Base-by-base conservation (phyloP, 2,113 vertebrate genomes). In the Microcebus lehilahytsara region DNA sequence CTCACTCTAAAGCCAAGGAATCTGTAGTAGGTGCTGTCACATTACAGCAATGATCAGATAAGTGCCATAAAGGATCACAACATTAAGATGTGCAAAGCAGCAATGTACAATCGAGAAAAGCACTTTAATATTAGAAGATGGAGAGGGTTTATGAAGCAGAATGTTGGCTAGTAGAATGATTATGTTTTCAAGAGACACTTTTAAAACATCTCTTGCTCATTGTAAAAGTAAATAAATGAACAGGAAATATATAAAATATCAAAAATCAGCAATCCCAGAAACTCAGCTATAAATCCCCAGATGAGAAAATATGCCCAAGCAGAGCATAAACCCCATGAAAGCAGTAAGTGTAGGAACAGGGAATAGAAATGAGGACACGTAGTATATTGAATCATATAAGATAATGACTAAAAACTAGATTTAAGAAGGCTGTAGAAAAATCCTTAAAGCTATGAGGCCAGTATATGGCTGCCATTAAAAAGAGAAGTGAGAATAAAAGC, bases 341-440 rank as follows among this genome's bases (percentile, higher is more conserved):
- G 71, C 85, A 72, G 1, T 80, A 90, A 80, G 56, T 88, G 75
- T n/a, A 32, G 37, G 51, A 95, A 34, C 8, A 20, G 53, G n/a
- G 49, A 93, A 62, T 40, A 93, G 71, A 88, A 92, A 94, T 72
- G 58, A 91, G 66, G 74, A 51, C 56, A 37, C 0, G 0, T 23
- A 46, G 22, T 83, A 56, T 84, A 87, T 17, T 71, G 83, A 89
- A 74, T 84, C 96, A 69, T 69, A 58, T 58, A 92, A 90, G 96
- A 83, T 78, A 84, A 93, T 87, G 79, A 80, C 95, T 87, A 85
- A 58, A 91, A 85, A 58, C 1, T 64, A 97, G 92, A 97, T 92
- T 93, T 95, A 93, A 96, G 78, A n/a, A 46, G 14, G 58, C 67
- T 92, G n/a, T 92, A 89, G 92, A 95, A 94, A 86, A 95, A 92